phyloP scores from a whole-genome alignment of 2,888 invertebrate genomes.

The Pseudococcus jackbeardsleyi region DNA sequence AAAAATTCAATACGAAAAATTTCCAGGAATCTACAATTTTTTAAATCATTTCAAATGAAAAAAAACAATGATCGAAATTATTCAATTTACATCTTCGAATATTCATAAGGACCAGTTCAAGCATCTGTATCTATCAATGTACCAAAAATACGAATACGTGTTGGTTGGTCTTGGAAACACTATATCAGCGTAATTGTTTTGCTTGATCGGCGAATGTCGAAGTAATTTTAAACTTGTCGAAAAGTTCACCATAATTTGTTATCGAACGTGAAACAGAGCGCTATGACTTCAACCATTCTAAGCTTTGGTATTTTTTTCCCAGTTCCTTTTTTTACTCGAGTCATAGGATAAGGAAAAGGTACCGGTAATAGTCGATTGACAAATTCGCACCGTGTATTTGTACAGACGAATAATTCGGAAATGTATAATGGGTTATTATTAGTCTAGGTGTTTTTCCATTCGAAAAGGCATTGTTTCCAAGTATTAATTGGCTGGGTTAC shows the following conservation, averaged over 20 bases:
- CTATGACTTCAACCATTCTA: neutral
- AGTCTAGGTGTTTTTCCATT: neutral
- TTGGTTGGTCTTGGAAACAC: neutral
- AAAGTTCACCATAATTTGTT: constrained; percentile 26
- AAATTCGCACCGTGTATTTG: neutral
- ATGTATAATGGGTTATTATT: constrained; percentile 14
- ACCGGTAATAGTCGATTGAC: neutral
- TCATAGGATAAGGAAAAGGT: neutral
- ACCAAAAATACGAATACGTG: neutral
- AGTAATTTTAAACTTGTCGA: constrained; percentile 31
- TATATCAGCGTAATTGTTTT: constrained; percentile 22
- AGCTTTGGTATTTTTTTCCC: neutral
- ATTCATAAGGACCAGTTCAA: neutral
- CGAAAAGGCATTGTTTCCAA: neutral
- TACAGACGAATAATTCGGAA: neutral
- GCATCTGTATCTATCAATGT: neutral
- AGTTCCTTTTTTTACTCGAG: neutral
- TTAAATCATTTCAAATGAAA: too few relatives aligned
- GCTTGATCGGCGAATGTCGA: neutral
- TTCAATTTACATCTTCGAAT: too few relatives aligned
- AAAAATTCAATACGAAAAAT: too few relatives aligned
- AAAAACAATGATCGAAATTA: too few relatives aligned
- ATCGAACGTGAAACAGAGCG: neutral
- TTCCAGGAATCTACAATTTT: too few relatives aligned
- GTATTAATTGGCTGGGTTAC: constrained; percentile 34